Percentiles rank a stretch among this genome's conserved stretches.
Evolutionary conservation across 2,797 vertebrate genomes (phyloP).

Genomic region (Pseudocheirus occidentalis): DNA sequence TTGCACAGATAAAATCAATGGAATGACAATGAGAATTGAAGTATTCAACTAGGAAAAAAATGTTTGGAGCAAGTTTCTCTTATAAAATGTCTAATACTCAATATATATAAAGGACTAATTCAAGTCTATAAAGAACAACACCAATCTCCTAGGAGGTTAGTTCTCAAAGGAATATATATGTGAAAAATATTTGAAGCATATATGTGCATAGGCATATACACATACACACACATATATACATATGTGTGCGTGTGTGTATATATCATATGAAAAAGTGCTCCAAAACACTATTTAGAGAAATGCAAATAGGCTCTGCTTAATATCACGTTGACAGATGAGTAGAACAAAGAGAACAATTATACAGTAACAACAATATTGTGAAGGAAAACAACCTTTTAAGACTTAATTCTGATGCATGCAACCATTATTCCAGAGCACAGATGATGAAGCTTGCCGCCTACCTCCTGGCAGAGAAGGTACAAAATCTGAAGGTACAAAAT

Average conservation of each 20-base stretch:
- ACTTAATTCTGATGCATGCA: background rate
- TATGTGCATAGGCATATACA: too few species aligned
- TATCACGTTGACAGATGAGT: background rate
- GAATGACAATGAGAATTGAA: background rate
- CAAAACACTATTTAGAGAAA: background rate
- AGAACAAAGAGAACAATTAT: background rate
- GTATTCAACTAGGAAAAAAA: too few species aligned
- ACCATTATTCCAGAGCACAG: background rate
- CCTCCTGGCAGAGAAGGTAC: background rate
- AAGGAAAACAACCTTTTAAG: background rate
- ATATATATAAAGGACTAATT: background rate
- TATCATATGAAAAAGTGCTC: background rate
- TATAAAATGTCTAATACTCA: background rate
- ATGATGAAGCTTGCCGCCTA: background rate
- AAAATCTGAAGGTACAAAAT: background rate
- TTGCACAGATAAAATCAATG: background rate
- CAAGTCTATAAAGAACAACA: background rate
- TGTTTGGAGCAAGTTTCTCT: background rate
- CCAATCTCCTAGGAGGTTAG: too few species aligned
- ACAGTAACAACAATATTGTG: background rate
- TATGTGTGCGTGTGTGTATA: too few species aligned
- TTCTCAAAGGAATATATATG: background rate
- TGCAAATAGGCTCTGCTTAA: background rate
- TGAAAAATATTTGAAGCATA: too few species aligned
- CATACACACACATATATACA: too few species aligned